Percentiles rank a stretch among this genome's conserved stretches.
phyloP scores from a whole-genome alignment of 2,888 invertebrate genomes.

The Heliconius aoede region DNA sequence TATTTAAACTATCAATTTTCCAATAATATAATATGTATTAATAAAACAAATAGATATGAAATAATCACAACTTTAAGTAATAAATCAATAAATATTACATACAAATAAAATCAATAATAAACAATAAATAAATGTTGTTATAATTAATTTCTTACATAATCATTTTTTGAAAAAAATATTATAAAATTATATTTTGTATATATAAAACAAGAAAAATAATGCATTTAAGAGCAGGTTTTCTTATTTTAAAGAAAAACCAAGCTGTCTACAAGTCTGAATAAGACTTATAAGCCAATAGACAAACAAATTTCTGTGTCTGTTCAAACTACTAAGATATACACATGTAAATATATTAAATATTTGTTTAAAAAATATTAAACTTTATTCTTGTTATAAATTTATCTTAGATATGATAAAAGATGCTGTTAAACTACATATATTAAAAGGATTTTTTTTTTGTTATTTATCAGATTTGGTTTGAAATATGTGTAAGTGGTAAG shows the following conservation, averaged over 20 bases:
- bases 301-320: not conserved
- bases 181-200: not conserved
- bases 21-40: not conserved
- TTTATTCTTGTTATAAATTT: slow-evolving; percentile 1
- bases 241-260: slow-evolving; percentile 3
- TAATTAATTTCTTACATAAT: too few relatives aligned
- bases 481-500: too few relatives aligned
- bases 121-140: too few relatives aligned
- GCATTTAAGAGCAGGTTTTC: not conserved
- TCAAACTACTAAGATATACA: not conserved
- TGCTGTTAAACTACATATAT: not conserved
- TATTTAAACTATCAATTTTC: not conserved
- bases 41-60: not conserved
- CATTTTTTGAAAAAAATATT: too few relatives aligned
- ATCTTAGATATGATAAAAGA: not conserved
- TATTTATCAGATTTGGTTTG: not conserved
- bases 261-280: not conserved
- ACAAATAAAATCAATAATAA: too few relatives aligned
- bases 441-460: not conserved
- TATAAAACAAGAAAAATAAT: not conserved
- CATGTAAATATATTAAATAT: not conserved
- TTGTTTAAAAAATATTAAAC: slow-evolving; percentile 4
- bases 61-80: not conserved
- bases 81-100: too few relatives aligned
- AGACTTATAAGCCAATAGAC: slow-evolving; percentile 3